Conservation (phyloP, 1,140 invertebrate species). For the Pararge aegeria region DNA sequence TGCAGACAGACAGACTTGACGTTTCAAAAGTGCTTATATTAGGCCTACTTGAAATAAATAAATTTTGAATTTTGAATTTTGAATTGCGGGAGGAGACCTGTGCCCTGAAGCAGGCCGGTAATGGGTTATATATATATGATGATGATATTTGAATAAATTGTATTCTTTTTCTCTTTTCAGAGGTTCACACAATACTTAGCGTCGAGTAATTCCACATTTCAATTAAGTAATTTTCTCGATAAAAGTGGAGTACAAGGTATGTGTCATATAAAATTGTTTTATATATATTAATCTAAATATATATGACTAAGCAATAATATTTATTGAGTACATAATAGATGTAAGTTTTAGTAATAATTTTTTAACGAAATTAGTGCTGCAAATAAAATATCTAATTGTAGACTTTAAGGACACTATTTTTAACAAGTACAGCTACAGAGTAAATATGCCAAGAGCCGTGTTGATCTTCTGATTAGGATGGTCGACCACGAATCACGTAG, state of each 20-base stretch:
- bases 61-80: no score
- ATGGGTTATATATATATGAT: no score
- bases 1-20: no score
- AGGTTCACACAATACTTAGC: slow-evolving; percentile 99
- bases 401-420: no score
- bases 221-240: slow-evolving; percentile 97
- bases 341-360: neutral
- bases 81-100: no score
- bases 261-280: slow-evolving; percentile 22
- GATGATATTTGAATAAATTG: neutral
- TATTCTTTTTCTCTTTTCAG: slow-evolving; percentile 84
- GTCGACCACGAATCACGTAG: no score
- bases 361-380: slow-evolving; percentile 9
- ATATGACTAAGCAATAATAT: neutral
- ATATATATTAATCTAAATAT: neutral
- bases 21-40: no score
- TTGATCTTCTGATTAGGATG: no score
- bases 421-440: no score
- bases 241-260: slow-evolving; percentile 97
- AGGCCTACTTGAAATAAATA: no score
- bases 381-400: slow-evolving; percentile 18
- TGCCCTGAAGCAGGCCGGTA: no score
- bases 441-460: no score
- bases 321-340: neutral
- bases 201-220: slow-evolving; percentile 99